A percentile compares a stretch with the other conserved stretches of the same genome.
phyloP scores from a whole-genome alignment of 1,140 invertebrate species.

The Trinorchestia longiramus region DNA sequence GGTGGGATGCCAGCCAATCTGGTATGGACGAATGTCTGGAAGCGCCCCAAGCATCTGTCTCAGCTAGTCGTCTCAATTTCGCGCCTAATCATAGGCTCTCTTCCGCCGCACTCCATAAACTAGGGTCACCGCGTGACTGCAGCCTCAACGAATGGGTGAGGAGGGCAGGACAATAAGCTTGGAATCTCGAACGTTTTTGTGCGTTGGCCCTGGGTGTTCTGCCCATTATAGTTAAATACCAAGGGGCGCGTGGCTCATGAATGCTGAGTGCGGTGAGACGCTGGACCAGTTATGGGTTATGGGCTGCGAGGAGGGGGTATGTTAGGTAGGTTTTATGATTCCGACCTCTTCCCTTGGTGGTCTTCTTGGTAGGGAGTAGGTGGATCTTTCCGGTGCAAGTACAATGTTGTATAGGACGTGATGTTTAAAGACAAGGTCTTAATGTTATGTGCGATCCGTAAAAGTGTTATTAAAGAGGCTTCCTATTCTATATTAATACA shows the following conservation, averaged over 20 bases:
- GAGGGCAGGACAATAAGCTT: background rate
- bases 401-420: background rate
- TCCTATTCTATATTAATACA: background rate
- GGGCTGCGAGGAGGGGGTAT: background rate
- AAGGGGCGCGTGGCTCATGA: background rate
- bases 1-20: background rate
- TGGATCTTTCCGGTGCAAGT: background rate
- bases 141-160: background rate
- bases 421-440: background rate
- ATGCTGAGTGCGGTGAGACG: background rate
- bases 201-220: background rate
- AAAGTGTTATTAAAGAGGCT: background rate
- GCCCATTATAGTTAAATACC: background rate
- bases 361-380: background rate
- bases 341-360: background rate
- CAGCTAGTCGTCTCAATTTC: background rate
- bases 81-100: slow-evolving; percentile 16
- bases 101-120: background rate
- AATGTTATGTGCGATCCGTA: background rate
- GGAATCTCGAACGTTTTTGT: background rate
- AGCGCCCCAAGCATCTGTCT: slow-evolving; percentile 6
- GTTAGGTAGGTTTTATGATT: background rate
- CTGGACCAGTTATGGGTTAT: background rate
- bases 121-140: background rate
- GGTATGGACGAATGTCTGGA: background rate